Base-by-base conservation (phyloP, 2,113 vertebrate genomes). In the Malurus elegans region DNA sequence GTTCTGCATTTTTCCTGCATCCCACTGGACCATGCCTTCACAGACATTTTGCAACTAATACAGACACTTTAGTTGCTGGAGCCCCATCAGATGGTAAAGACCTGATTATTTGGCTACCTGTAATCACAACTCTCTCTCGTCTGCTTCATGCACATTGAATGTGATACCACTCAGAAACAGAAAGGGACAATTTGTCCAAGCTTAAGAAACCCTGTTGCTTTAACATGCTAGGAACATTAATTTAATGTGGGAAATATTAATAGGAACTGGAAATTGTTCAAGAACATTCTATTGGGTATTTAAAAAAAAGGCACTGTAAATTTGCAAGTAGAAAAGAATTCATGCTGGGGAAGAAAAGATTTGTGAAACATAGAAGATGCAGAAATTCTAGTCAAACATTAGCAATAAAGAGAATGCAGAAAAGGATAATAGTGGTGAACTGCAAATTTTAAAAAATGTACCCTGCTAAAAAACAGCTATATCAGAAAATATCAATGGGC, bases 201-300 rank as follows among this genome's bases (percentile, higher is more conserved):
- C 66, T 79, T 57, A 45, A 91, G 93, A 84, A 90, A 90, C 21
- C 34, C 56, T 29, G 45, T 53, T 90, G 70, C 58, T 81, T 79
- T 92, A 88, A 88, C 40, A 65, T 69, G 71, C 40, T 75, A 79
- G 54, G 85, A 95, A 76, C 85, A 93, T 82, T 50, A 90, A 65
- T 94, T 96, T 96, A 88, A 92, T 75, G 85, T 94, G 88, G 70
- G 70, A 86, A 96, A 88, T 95, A 94, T 92, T 96, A 96, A 96
- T 76, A 96, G 81, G 92, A 96, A 90, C 71, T 96, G 96, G 95
- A 95, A 96, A 90, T 88, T 76, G 15, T 88, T 96, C 96, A 96
- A 96, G 95, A 95, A 96, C 95, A 93, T 95, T 94, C 78, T 92
- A 85, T n/a, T 16, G 87, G 8, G 19, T 79, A 76, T 75, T 21